A percentile compares a stretch with the other conserved stretches of the same genome.
Evolutionary conservation across 64 coral and sea anemone species (phyloP).

Genomic region (Astreopora myriophthalma): DNA sequence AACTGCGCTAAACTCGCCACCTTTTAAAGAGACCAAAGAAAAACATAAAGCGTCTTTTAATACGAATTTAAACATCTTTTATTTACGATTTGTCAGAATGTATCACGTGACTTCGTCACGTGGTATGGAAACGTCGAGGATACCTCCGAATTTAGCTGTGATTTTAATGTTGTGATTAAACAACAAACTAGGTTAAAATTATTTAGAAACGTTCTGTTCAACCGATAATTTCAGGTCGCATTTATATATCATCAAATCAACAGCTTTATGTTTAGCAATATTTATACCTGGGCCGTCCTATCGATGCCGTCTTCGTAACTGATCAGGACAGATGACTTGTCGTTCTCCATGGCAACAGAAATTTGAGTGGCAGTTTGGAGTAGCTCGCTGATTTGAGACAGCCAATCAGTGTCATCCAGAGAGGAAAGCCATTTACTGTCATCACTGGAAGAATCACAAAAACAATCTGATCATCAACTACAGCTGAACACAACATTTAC

Average conservation of each 20-base stretch:
- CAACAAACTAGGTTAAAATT: no score
- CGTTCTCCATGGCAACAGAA: slow-evolving; percentile 85
- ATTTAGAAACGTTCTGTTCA: no score
- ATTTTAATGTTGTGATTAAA: no score
- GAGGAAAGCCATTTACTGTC: slow-evolving; percentile 83
- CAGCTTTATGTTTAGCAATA: not conserved
- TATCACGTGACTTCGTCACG: not conserved
- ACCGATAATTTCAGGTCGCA: no score
- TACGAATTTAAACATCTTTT: not conserved
- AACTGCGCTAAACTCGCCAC: slow-evolving; percentile 85
- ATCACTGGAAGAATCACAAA: slow-evolving; percentile 56
- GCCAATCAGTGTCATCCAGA: slow-evolving; percentile 90
- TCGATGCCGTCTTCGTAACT: slow-evolving; percentile 97
- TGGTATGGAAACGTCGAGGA: no score
- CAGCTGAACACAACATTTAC: no score
- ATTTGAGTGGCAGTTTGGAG: slow-evolving; percentile 86
- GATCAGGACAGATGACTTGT: slow-evolving; percentile 92
- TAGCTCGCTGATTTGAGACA: slow-evolving; percentile 85
- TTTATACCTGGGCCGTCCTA: slow-evolving; percentile 87
- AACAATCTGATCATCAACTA: not conserved
- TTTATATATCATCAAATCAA: not conserved
- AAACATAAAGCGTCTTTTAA: not conserved
- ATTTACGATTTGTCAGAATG: not conserved
- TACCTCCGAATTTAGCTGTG: no score
- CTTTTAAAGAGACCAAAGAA: slow-evolving; percentile 12